These are phyloP conservation scores for Lasiommata megera DNA, from an alignment of 2,888 invertebrate species.

Conservation along the genomic window DNA sequence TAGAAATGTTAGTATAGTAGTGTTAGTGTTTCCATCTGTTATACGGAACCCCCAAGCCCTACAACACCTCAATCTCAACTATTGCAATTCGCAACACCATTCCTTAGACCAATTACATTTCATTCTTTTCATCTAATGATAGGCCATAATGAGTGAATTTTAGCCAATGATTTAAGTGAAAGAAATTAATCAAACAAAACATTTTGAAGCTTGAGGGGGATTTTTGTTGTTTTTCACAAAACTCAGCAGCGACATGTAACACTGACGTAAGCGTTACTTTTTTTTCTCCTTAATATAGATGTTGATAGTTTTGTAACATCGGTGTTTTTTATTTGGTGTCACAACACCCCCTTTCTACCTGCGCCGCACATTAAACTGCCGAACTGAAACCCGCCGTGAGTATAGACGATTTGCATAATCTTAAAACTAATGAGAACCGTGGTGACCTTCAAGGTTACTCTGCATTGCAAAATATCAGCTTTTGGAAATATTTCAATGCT, in stretches of 20 bases:
- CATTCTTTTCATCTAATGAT: constrained; percentile 22
- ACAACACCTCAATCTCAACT: constrained; percentile 17
- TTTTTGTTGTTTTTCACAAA: constrained; percentile 24
- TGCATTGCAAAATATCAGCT: neutral
- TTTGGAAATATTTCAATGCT: neutral
- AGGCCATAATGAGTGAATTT: constrained; percentile 38
- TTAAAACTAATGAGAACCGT: no score
- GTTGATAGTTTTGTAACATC: neutral
- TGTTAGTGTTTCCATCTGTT: constrained; percentile 1
- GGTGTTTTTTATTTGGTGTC: neutral
- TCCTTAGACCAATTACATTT: constrained; percentile 5
- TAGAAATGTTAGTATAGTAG: constrained; percentile 8
- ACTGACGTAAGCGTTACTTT: constrained; percentile 15
- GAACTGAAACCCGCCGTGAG: neutral
- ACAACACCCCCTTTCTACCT: neutral
- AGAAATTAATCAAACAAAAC: constrained; percentile 35
- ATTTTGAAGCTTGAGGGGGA: constrained; percentile 44
- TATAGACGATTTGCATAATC: neutral
- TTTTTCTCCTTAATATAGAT: neutral
- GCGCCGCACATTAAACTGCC: neutral
- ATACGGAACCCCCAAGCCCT: constrained; percentile 14
- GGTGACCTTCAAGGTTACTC: neutral
- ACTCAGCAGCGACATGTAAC: constrained; percentile 18
- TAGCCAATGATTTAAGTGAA: constrained; percentile 36
- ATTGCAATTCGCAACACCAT: constrained; percentile 12